Conservation (phyloP, 2,113 vertebrate species). For the Lonchura striata region DNA sequence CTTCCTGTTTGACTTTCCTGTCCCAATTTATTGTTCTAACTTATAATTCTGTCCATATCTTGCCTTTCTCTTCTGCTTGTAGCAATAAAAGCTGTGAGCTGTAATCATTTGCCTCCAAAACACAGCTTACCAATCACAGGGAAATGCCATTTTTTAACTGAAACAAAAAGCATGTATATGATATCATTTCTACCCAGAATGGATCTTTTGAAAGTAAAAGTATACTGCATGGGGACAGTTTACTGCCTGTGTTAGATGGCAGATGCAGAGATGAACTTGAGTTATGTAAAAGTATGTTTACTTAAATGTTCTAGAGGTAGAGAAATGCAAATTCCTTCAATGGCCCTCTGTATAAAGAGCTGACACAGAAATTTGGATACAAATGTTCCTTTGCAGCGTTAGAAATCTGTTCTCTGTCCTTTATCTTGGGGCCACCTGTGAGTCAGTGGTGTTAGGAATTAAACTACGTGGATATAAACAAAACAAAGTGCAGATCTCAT, state of each 20-base stretch:
- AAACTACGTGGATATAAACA: neutral
- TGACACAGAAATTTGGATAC: neutral
- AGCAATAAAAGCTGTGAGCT: constrained; percentile 23
- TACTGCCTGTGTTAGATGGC: neutral
- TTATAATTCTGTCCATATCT: neutral
- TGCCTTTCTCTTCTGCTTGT: constrained; percentile 29
- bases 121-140: constrained; percentile 39
- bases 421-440: neutral
- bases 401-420: neutral
- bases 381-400: neutral
- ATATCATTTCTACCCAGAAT: constrained; percentile 38
- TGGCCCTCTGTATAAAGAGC: neutral
- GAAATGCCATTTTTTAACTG: constrained; percentile 22
- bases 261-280: neutral
- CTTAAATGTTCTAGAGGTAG: neutral
- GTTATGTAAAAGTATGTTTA: neutral
- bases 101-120: constrained; percentile 51
- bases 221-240: neutral
- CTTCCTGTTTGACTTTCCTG: neutral
- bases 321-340: neutral
- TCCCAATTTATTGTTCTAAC: neutral
- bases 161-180: neutral
- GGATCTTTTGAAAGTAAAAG: constrained; percentile 60
- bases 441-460: neutral
- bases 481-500: neutral